These are phyloP conservation scores for Sinocyclocheilus anshuiensis DNA, from an alignment of 2,113 vertebrate species.

Conservation along the genomic window DNA sequence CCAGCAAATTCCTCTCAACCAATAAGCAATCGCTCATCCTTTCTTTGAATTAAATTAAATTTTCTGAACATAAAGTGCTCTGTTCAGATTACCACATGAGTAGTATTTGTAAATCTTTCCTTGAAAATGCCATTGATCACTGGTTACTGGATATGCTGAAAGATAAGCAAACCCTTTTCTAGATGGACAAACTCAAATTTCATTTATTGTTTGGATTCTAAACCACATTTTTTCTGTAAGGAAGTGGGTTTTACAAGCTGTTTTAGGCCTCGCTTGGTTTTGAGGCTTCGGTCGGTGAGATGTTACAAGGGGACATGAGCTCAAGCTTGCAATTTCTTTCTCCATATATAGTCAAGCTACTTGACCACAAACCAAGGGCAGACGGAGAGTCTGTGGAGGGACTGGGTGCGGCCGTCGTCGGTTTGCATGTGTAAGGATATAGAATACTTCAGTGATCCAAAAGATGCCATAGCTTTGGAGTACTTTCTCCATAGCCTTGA, in stretches of 20 bases:
- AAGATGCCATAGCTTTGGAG: background rate
- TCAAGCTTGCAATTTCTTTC: slow-evolving; percentile 69
- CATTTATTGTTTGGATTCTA: slow-evolving; percentile 64
- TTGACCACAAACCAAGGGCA: slow-evolving; percentile 69
- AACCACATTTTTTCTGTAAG: slow-evolving; percentile 61
- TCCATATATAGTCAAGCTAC: slow-evolving; percentile 79
- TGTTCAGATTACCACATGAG: background rate
- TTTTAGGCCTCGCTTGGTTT: slow-evolving; percentile 67
- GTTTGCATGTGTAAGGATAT: slow-evolving; percentile 20
- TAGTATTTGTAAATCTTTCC: background rate
- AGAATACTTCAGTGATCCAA: slow-evolving; percentile 5
- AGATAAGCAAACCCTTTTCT: background rate
- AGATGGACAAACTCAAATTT: slow-evolving; percentile 20
- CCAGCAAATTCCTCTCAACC: slow-evolving; percentile 38
- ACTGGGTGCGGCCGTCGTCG: slow-evolving; percentile 64
- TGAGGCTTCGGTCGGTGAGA: slow-evolving; percentile 62
- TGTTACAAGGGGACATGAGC: slow-evolving; percentile 68
- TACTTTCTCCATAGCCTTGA: background rate
- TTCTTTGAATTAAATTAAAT: background rate
- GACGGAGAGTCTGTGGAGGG: slow-evolving; percentile 71
- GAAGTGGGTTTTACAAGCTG: slow-evolving; percentile 70
- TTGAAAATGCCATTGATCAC: slow-evolving; percentile 5
- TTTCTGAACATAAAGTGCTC: background rate
- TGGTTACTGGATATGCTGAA: background rate
- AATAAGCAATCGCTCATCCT: background rate